Conservation (phyloP, 2,113 vertebrate genomes). For the Pyxicephalus adspersus region DNA sequence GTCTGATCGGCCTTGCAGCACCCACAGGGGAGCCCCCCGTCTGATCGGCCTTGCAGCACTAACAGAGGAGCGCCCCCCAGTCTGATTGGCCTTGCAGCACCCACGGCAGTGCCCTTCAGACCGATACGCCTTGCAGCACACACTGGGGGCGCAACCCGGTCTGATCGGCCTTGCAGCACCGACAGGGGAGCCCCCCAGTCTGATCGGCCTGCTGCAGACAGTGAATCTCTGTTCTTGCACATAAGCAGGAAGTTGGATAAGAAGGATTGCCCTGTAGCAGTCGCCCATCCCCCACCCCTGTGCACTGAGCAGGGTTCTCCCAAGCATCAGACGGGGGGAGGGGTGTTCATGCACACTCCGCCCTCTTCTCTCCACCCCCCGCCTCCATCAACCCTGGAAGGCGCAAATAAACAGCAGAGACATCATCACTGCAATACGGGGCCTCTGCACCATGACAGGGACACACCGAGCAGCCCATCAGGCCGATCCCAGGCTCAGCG, state of each 20-base stretch:
- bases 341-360: background rate
- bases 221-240: background rate
- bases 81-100: no score
- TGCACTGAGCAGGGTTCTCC: conserved; percentile 48
- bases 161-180: no score
- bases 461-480: background rate
- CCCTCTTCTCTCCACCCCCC: conserved; percentile 10
- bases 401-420: conserved; percentile 1
- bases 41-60: no score
- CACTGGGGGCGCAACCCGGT: no score
- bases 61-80: no score
- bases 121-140: no score
- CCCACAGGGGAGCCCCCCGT: no score
- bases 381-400: background rate
- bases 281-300: conserved; percentile 44
- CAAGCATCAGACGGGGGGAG: conserved; percentile 35
- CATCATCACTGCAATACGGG: conserved; percentile 38
- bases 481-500: background rate
- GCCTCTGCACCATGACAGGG: background rate
- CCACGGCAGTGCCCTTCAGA: no score
- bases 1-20: no score
- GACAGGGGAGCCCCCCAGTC: no score
- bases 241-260: conserved; percentile 41
- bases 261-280: conserved; percentile 51
- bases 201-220: no score